Evolutionary conservation across 2,797 vertebrate genomes (phyloP), one percentile per base, ranked within the genome.

Genomic region (Cyprinodon diabolis): DNA sequence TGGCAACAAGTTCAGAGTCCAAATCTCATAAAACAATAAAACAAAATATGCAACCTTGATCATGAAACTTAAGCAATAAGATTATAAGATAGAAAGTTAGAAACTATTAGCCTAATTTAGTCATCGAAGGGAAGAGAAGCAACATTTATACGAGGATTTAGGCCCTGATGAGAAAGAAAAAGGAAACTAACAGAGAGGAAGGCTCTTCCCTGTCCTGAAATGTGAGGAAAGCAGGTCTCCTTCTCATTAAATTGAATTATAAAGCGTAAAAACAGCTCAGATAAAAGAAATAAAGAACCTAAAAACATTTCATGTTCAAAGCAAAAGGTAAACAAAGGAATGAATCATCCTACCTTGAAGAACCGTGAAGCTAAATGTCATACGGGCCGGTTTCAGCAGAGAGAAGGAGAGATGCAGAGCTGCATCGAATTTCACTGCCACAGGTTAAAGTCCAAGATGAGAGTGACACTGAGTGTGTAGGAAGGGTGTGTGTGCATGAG

Each of bases 361-460:
- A 71, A 74, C 72, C 52, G 72, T 43, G 58, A 63, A 69, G 73
- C 69, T 55, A 57, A 58, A 77, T 49, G 71, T 60, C 68, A 76
- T 69, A 75, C 37, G 68, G 69, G 76, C 63, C 37, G 74, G 48
- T 78, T 85, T 81, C 79, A 69, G 58, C 67, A 84, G 77, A 73
- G 35, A 70, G 75, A 89, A 81, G 74, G 58, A 85, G 75, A 85
- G 81, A 89, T 84, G 69, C 76, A 89, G 66, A 14, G 71, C 74
- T 81, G 90, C 75, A 66, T 90, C 83, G 66, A 85, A 81, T 91
- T 90, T 85, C 86, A 92, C 86, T 58, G 1, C 78, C 57, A 84
- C 67, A 52, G 92, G 90, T 83, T 93, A 87, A 94, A 95, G 94
- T 95, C 93, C 94, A 89, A 86, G 77, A 84, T 60, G 15, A 66